phyloP scores from a whole-genome alignment of 2,888 invertebrate species.

The Archips crataeganus region DNA sequence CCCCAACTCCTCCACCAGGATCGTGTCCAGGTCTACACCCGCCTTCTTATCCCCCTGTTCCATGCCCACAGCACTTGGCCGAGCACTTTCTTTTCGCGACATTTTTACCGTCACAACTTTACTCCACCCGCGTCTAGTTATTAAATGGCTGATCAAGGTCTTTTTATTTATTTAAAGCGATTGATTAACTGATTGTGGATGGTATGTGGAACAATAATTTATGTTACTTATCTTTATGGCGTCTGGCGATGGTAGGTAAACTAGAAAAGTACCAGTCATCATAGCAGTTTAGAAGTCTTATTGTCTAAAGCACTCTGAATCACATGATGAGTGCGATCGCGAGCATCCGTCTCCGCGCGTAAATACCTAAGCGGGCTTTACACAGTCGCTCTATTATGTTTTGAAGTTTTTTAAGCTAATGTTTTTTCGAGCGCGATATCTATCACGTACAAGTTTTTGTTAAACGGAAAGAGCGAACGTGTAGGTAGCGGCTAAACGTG shows the following conservation, averaged over 20 bases:
- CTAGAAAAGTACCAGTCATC: neutral
- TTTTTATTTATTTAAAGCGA: conserved; percentile 24
- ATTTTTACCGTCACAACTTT: neutral
- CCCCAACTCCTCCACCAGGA: conserved; percentile 71
- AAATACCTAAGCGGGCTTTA: too few species aligned
- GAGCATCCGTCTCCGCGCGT: too few species aligned
- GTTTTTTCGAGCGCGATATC: too few species aligned
- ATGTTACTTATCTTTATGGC: conserved; percentile 25
- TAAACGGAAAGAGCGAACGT: too few species aligned
- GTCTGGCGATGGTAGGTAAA: neutral
- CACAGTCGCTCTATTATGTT: too few species aligned
- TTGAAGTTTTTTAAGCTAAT: too few species aligned
- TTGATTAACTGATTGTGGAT: conserved; percentile 24
- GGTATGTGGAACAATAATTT: conserved; percentile 16
- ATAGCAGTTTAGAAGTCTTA: neutral
- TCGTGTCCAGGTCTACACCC: conserved; percentile 60
- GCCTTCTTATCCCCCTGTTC: conserved; percentile 33
- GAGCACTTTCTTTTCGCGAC: conserved; percentile 6
- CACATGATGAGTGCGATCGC: too few species aligned
- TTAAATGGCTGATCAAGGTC: conserved; percentile 1
- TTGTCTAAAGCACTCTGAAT: too few species aligned
- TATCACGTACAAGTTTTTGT: too few species aligned
- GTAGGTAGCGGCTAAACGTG: too few species aligned
- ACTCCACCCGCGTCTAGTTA: neutral
- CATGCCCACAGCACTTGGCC: neutral